Evolutionary conservation across 2,888 invertebrate genomes (phyloP).

Genomic region (Acronicta alni): DNA sequence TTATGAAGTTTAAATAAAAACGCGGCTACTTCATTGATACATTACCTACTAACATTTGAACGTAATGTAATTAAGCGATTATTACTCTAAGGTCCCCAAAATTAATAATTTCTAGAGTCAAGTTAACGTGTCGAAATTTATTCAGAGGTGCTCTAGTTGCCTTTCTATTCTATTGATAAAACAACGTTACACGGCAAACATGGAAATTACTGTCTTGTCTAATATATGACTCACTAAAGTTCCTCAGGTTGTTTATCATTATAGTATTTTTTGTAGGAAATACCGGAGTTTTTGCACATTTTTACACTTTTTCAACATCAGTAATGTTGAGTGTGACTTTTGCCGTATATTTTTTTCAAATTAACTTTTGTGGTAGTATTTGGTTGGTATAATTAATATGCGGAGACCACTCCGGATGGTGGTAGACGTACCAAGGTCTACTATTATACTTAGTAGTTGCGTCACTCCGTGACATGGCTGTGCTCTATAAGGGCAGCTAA

Average conservation of each 20-base stretch:
- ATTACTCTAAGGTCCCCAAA: not conserved
- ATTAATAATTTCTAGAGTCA: constrained; percentile 13
- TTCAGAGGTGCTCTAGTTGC: constrained; percentile 13
- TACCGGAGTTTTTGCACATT: constrained; percentile 10
- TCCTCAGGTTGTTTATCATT: constrained; percentile 64
- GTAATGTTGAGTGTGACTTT: constrained; percentile 7
- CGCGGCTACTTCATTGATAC: not conserved
- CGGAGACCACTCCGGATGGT: constrained; percentile 31
- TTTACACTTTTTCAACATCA: constrained; percentile 26
- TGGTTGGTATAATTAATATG: constrained; percentile 54
- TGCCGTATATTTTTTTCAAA: constrained; percentile 61
- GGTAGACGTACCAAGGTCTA: constrained; percentile 65
- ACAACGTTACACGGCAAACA: constrained; percentile 12
- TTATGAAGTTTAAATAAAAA: constrained; percentile 2
- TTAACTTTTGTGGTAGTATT: constrained; percentile 63
- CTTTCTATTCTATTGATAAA: constrained; percentile 7
- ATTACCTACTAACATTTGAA: no score
- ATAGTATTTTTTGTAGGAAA: constrained; percentile 55
- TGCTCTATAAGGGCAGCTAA: constrained; percentile 70
- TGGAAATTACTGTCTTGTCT: constrained; percentile 19
- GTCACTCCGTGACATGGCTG: constrained; percentile 67
- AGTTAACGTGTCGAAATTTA: constrained; percentile 20
- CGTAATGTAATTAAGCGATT: no score
- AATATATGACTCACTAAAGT: constrained; percentile 41
- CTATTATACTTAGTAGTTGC: constrained; percentile 72